Percentiles rank a stretch among this genome's conserved stretches.
phyloP scores from a whole-genome alignment of 2,797 vertebrate genomes.

The Arnoldichthys spilopterus region DNA sequence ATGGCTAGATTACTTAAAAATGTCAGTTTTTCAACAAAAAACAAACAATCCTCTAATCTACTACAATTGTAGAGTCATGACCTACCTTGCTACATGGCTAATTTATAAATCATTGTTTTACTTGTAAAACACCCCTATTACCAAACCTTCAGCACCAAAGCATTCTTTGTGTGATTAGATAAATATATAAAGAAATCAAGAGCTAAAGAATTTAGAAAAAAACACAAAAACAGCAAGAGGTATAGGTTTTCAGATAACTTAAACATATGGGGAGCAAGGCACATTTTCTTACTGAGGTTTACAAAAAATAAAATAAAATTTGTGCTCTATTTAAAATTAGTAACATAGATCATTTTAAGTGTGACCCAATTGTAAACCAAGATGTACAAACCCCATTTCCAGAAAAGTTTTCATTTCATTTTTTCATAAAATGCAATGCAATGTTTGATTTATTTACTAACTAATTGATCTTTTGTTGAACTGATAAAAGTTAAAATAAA shows the following conservation, averaged over 20 bases:
- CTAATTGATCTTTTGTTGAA: too few relatives aligned
- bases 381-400: too few relatives aligned
- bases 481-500: too few relatives aligned
- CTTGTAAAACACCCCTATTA: not conserved
- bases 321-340: not conserved
- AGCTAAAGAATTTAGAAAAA: not conserved
- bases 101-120: too few relatives aligned
- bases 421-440: too few relatives aligned
- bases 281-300: not conserved
- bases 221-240: not conserved
- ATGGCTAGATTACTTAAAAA: not conserved
- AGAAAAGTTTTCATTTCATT: too few relatives aligned
- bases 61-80: too few relatives aligned
- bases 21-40: not conserved
- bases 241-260: not conserved
- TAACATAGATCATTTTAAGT: not conserved
- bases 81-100: not conserved
- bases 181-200: slow-evolving; percentile 11
- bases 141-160: not conserved
- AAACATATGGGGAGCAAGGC: not conserved
- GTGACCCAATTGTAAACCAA: not conserved
- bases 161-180: not conserved
- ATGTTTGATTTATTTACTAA: too few relatives aligned
- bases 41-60: too few relatives aligned
- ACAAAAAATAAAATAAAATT: not conserved